Percentiles rank a stretch among this genome's conserved stretches.
These are phyloP conservation scores for Erethizon dorsatum DNA, from an alignment of 2,797 vertebrate genomes.

Conservation along the genomic window DNA sequence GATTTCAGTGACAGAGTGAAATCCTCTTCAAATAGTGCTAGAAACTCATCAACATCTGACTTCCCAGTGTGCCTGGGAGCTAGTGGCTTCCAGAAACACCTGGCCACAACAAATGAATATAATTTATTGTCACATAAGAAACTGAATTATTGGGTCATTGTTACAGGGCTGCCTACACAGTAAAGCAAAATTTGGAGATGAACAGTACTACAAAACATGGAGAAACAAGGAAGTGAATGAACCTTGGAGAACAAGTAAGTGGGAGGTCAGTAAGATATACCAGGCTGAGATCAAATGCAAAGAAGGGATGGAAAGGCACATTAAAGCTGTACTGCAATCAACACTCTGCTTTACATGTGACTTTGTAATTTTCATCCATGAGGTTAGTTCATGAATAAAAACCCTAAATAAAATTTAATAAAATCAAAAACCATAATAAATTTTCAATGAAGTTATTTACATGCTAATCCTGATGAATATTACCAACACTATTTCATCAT, in stretches of 20 bases:
- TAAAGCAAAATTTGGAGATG: background rate
- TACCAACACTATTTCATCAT: background rate
- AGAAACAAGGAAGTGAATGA: background rate
- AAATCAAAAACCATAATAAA: background rate
- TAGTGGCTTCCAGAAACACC: background rate
- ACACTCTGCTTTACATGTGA: background rate
- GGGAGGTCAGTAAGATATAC: background rate
- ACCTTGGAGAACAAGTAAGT: background rate
- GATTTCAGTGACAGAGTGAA: background rate
- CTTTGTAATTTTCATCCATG: background rate
- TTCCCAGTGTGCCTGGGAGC: background rate
- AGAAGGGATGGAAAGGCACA: background rate
- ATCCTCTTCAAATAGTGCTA: background rate
- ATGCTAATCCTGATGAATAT: background rate
- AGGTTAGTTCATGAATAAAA: background rate
- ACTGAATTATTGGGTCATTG: background rate
- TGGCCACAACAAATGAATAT: background rate
- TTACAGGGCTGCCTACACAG: background rate
- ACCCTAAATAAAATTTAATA: background rate
- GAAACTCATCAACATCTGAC: background rate
- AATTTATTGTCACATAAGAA: slow-evolving; percentile 41
- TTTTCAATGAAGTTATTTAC: background rate
- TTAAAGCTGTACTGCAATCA: background rate
- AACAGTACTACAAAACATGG: background rate
- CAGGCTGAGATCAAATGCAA: background rate